Conservation (phyloP, 37 sponge, comb jelly and placozoan species). For the Mnemiopsis leidyi region DNA sequence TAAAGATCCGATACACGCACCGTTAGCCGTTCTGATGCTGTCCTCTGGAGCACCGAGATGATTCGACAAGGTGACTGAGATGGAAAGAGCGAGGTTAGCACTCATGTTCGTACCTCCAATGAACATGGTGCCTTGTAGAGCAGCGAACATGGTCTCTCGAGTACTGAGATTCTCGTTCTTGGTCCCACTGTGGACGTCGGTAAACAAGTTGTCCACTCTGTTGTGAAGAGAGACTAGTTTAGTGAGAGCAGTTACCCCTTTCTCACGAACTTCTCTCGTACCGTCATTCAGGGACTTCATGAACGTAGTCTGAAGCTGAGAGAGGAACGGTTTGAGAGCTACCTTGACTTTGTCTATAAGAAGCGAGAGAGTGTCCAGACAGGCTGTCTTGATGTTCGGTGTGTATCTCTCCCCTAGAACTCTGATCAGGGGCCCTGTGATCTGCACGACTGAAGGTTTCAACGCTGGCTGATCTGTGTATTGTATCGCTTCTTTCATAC, state of each 20-base stretch:
- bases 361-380: constrained; percentile 81
- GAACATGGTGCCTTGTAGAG: constrained; percentile 58
- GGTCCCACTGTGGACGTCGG: constrained; percentile 83
- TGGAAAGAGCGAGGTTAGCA: neutral
- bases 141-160: constrained; percentile 57
- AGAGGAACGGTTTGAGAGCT: constrained; percentile 84
- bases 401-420: constrained; percentile 85
- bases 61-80: neutral
- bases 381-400: constrained; percentile 82
- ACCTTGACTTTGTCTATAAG: constrained; percentile 79
- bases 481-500: constrained; percentile 80
- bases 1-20: constrained; percentile 41
- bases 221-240: constrained; percentile 72
- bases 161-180: constrained; percentile 76
- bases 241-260: constrained; percentile 75
- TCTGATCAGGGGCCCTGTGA: constrained; percentile 95
- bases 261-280: constrained; percentile 74
- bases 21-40: constrained; percentile 43
- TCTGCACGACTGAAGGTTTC: constrained; percentile 75
- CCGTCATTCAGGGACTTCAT: constrained; percentile 87
- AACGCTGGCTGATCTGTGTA: constrained; percentile 70
- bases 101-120: constrained; percentile 22
- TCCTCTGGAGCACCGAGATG: constrained; percentile 57
- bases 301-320: constrained; percentile 97
- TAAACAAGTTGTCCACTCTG: constrained; percentile 86